Conservation (phyloP, 1,140 invertebrate genomes). For the Macrocentrus cingulum region DNA sequence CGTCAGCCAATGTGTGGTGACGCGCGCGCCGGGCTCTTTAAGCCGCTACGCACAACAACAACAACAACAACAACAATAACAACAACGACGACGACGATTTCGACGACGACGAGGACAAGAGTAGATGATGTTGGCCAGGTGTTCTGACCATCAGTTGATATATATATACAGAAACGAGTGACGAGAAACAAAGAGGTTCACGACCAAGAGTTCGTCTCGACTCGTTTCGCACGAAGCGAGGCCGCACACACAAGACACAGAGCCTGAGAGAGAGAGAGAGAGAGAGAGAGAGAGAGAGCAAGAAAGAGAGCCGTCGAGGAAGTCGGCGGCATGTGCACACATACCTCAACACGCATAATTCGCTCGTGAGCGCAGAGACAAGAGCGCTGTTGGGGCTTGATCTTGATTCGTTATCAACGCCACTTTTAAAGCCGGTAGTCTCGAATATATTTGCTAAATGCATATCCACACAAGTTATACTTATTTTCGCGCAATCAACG, state of each 20-base stretch:
- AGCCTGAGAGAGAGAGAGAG: too few species aligned
- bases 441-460: conserved; percentile 11
- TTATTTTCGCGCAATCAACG: background rate
- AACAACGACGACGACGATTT: too few species aligned
- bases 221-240: conserved; percentile 25
- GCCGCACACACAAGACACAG: too few species aligned
- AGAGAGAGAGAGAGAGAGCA: too few species aligned
- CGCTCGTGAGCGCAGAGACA: background rate
- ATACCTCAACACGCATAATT: background rate
- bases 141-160: too few species aligned
- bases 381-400: conserved; percentile 17
- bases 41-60: too few species aligned
- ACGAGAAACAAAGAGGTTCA: background rate
- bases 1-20: too few species aligned
- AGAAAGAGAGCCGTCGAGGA: conserved; percentile 6
- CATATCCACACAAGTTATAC: background rate
- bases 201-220: conserved; percentile 20
- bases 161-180: background rate
- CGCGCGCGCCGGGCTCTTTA: too few species aligned
- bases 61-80: too few species aligned
- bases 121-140: too few species aligned
- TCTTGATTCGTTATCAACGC: conserved; percentile 20
- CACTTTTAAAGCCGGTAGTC: conserved; percentile 15
- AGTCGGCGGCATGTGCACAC: conserved; percentile 17
- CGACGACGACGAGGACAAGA: conserved; percentile 4